Base-by-base conservation (phyloP, 1,140 invertebrate species). In the Leucophenga varia region DNA sequence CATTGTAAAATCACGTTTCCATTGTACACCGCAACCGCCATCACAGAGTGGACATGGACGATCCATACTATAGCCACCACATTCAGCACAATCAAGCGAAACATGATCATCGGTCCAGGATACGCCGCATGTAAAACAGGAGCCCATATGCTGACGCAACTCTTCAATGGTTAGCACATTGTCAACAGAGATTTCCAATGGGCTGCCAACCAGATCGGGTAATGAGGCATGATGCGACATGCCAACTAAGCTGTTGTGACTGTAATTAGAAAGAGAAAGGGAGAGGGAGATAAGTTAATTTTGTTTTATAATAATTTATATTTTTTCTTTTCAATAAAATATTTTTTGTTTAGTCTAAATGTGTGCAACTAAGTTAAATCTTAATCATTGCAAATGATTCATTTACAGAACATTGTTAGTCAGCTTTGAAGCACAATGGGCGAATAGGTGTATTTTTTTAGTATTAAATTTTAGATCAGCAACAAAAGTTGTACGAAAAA, bases 41-140 rank as follows among this genome's bases (percentile, higher is more conserved):
- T 88, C 84, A 72, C 90, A 92, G 0, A 84, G 73, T 10, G 86
- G 86, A 61, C 90, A 92, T 3, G 89, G 87, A 54, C 89, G 78
- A 49, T 84, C 78, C 52, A 91, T 76, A 21, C 87, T 85, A 60
- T 90, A 91, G 36, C 89, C 89, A 28, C 89, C 90, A 71, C 90
- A 92, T 73, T 92, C 90, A 22, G 80, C 79, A 75, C 89, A 92
- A 68, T 89, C 88, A 7, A 89, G 72, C 3, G 87, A 88, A 12
- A 89, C 86, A 60, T 91, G 88, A 47, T 87, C 82, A 57, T 90
- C 85, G 54, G 80, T 82, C 90, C 90, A 92, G 57, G 85, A 87
- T 3, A 91, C 87, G 17, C 89, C 88, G 76, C 89, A 92, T 75
- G 84, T 86, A 69, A 88, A 88, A 68, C 87, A 89, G 39, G 86